A percentile compares a stretch with the other conserved stretches of the same genome.
These are phyloP conservation scores for Drosophila nasuta DNA, from an alignment of 1,140 invertebrate genomes.

Conservation along the genomic window DNA sequence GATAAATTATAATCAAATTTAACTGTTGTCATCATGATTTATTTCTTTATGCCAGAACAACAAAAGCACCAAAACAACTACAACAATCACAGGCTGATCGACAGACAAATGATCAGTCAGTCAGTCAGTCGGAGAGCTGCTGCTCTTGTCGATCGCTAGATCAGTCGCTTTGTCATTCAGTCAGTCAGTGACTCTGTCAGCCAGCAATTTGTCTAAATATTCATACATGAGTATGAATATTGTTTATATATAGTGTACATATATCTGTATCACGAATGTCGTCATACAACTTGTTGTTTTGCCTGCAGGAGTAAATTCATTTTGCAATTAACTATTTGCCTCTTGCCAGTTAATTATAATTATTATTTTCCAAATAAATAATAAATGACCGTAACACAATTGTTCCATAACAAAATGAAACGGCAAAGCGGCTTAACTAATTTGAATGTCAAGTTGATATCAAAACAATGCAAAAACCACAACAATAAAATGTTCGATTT, in stretches of 20 bases:
- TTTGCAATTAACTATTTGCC: conserved; percentile 63
- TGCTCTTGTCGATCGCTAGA: conserved; percentile 6
- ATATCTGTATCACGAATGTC: conserved; percentile 37
- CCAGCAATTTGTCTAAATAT: conserved; percentile 54
- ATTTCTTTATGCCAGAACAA: conserved; percentile 60
- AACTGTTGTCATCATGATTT: conserved; percentile 82
- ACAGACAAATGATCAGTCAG: conserved; percentile 64
- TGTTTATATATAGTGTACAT: background rate
- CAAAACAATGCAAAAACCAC: background rate
- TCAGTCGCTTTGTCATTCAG: conserved; percentile 41
- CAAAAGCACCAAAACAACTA: conserved; percentile 43
- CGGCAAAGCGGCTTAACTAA: conserved; percentile 47
- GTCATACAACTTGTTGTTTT: conserved; percentile 67
- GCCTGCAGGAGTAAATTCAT: conserved; percentile 72
- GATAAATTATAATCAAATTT: conserved; percentile 79
- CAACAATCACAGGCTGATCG: conserved; percentile 56
- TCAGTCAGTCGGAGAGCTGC: conserved; percentile 18
- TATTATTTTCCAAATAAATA: conserved; percentile 58
- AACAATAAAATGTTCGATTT: conserved; percentile 21
- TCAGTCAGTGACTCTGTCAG: conserved; percentile 48
- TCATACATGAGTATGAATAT: conserved; percentile 30
- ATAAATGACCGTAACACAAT: conserved; percentile 44
- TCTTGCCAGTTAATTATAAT: conserved; percentile 69
- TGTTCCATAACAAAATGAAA: conserved; percentile 33
- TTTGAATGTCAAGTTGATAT: conserved; percentile 42